Evolutionary conservation across 2,797 vertebrate genomes (phyloP).

Genomic region (Crocodylus rhombifer): DNA sequence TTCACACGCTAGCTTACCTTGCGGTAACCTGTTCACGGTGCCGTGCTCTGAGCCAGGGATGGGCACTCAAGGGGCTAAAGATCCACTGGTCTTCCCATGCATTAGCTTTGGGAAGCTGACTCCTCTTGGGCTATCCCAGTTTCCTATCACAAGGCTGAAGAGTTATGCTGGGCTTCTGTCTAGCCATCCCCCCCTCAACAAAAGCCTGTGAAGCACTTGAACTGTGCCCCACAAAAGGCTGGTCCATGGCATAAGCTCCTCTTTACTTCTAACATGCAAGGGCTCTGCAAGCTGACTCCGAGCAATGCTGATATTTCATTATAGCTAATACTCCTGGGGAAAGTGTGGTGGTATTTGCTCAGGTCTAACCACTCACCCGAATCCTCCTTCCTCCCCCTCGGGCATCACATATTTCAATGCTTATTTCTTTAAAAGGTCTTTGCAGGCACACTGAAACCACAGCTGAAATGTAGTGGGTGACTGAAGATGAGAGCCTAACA

Average conservation of each 20-base stretch:
- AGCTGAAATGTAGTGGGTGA: background rate
- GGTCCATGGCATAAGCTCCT: background rate
- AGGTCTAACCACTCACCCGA: background rate
- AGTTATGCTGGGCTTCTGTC: background rate
- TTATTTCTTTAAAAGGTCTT: rapidly evolving
- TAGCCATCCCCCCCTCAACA: background rate
- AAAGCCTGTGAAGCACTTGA: background rate
- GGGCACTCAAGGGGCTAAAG: background rate
- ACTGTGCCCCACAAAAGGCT: background rate
- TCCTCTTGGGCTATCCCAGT: background rate
- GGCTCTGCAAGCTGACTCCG: background rate
- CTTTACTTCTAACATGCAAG: background rate
- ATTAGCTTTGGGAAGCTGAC: background rate
- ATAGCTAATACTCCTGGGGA: background rate
- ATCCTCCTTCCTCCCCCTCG: background rate
- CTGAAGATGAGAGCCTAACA: background rate
- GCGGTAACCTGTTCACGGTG: too few relatives aligned
- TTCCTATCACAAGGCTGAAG: background rate
- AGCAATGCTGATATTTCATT: background rate
- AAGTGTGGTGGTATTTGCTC: background rate
- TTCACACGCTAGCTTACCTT: too few relatives aligned
- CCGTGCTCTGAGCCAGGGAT: too few relatives aligned
- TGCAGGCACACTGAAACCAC: background rate
- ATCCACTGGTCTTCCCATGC: background rate
- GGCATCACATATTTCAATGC: rapidly evolving